Conservation (phyloP, 2,888 invertebrate genomes). For the Villa cingulata region DNA sequence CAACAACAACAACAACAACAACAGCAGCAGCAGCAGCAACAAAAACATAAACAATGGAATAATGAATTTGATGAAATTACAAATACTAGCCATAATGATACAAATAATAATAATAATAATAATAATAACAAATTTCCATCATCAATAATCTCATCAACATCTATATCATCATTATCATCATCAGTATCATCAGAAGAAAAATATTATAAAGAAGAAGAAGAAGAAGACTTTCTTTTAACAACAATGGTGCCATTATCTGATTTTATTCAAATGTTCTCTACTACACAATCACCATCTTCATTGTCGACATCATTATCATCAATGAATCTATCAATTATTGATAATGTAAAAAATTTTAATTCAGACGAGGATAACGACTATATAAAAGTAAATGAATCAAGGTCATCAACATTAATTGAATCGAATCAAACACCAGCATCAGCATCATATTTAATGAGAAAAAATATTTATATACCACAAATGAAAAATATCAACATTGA, state of each 20-base stretch:
- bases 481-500: not conserved
- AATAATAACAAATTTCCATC: constrained; percentile 1
- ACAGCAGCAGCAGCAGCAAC: too few relatives aligned
- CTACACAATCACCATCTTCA: constrained; percentile 4
- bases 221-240: not conserved
- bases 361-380: constrained; percentile 1
- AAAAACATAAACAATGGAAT: not conserved
- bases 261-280: constrained; percentile 11
- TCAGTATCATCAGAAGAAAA: constrained; percentile 13
- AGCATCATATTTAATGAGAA: constrained; percentile 1
- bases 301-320: constrained; percentile 11
- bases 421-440: constrained; percentile 1
- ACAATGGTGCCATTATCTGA: constrained; percentile 12
- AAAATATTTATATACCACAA: not conserved
- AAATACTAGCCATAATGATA: not conserved
- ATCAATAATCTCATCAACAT: not conserved
- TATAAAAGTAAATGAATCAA: constrained; percentile 6
- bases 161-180: constrained; percentile 11
- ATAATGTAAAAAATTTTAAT: constrained; percentile 3
- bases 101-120: not conserved
- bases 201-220: constrained; percentile 7
- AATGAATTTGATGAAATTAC: not conserved
- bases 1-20: not conserved
- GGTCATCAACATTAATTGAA: not conserved
- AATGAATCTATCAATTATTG: constrained; percentile 7